Conservation (phyloP, 2,113 vertebrate genomes). For the Eublepharis macularius region DNA sequence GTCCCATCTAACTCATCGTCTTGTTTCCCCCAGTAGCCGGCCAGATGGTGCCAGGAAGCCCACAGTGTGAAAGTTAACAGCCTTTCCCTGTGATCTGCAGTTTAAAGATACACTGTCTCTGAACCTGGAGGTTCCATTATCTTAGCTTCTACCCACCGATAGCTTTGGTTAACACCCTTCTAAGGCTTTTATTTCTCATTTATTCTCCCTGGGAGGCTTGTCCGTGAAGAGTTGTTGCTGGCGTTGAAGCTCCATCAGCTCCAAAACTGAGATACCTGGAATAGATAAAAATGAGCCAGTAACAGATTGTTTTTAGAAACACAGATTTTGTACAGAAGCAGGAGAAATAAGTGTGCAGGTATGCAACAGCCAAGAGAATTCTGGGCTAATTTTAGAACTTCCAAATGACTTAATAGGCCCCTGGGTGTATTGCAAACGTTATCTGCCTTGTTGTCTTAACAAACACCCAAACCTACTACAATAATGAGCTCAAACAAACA, state of each 20-base stretch:
- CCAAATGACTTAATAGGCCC: neutral
- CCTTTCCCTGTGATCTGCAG: no score
- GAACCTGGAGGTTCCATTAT: neutral
- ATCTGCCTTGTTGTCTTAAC: constrained; percentile 3
- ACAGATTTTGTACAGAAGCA: neutral
- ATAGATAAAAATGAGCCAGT: neutral
- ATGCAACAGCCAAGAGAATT: fast-evolving
- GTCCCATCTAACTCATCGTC: no score
- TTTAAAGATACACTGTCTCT: neutral
- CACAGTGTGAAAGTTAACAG: no score
- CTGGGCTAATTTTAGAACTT: neutral
- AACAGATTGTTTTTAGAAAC: neutral
- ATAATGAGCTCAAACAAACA: neutral
- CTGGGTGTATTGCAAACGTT: neutral
- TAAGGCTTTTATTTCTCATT: neutral
- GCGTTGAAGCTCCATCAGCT: neutral
- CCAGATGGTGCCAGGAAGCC: no score
- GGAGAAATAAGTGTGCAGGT: neutral
- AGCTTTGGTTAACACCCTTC: neutral
- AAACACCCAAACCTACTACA: neutral
- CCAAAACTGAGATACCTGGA: neutral
- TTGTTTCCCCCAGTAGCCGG: no score
- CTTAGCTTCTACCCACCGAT: neutral
- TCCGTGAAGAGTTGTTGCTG: neutral
- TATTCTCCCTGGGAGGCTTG: neutral